These are phyloP conservation scores for Podilymbus podiceps DNA, from an alignment of 2,113 vertebrate genomes.

Conservation along the genomic window DNA sequence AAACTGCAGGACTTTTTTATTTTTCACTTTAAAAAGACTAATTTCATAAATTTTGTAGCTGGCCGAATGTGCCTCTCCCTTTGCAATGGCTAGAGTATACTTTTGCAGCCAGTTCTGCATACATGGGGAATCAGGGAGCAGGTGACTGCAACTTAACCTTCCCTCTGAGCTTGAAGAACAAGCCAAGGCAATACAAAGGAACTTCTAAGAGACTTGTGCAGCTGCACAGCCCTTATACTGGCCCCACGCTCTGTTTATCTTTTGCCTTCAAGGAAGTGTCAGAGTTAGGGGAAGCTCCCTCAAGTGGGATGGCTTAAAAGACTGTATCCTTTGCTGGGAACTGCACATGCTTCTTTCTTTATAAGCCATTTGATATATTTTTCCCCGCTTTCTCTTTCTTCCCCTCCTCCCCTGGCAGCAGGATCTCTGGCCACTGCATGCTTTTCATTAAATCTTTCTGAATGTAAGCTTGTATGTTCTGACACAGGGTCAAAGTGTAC, in stretches of 20 bases:
- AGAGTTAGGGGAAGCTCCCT: slow-evolving; percentile 19
- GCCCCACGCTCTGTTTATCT: slow-evolving; percentile 55
- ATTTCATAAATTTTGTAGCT: not conserved
- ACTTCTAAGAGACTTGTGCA: slow-evolving; percentile 32
- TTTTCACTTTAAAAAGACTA: not conserved
- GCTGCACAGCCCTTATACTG: slow-evolving; percentile 53
- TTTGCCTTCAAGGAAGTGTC: slow-evolving; percentile 50
- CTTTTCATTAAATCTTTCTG: slow-evolving; percentile 61
- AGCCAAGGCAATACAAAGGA: slow-evolving; percentile 43
- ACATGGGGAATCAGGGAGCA: slow-evolving; percentile 12
- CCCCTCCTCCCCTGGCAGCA: slow-evolving; percentile 22
- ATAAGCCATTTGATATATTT: slow-evolving; percentile 19
- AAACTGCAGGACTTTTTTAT: not conserved
- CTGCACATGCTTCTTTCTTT: not conserved
- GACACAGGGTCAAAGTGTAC: slow-evolving; percentile 33
- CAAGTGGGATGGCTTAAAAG: slow-evolving; percentile 22
- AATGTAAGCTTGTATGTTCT: slow-evolving; percentile 16
- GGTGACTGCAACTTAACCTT: slow-evolving; percentile 60
- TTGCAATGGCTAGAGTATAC: not conserved
- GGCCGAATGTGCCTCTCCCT: not conserved
- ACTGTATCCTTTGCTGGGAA: slow-evolving; percentile 18
- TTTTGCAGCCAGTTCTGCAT: not conserved
- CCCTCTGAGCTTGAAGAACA: slow-evolving; percentile 29
- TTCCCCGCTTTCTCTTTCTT: not conserved
- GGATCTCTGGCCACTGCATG: slow-evolving; percentile 1